Conservation (phyloP, 2,113 vertebrate genomes). For the Corydoras maculifer region DNA sequence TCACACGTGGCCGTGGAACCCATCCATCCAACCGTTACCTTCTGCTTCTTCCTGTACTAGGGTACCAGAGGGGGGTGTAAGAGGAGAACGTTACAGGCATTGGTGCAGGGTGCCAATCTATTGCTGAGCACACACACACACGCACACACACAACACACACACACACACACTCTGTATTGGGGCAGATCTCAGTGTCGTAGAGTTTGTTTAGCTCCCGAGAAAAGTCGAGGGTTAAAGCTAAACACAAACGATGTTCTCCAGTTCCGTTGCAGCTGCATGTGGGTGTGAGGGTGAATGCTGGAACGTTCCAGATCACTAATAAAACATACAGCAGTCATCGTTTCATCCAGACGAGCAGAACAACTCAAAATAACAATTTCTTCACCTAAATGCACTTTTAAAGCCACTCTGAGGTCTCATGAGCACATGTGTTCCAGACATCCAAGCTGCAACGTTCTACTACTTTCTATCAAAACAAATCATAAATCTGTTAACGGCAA, state of each 20-base stretch:
- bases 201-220: not conserved
- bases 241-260: not conserved
- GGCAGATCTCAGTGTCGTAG: too few species aligned
- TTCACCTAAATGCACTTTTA: conserved; percentile 6
- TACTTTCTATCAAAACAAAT: conserved; percentile 31
- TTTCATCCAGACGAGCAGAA: conserved; percentile 3
- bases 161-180: not conserved
- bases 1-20: too few species aligned
- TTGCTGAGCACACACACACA: not conserved
- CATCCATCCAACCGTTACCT: too few species aligned
- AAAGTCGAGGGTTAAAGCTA: not conserved
- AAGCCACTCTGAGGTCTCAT: conserved; percentile 7
- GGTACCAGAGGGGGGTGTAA: too few species aligned
- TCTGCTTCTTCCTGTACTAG: too few species aligned
- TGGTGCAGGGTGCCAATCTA: not conserved
- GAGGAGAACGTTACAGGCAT: too few species aligned
- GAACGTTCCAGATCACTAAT: conserved; percentile 12
- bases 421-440: conserved; percentile 44
- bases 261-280: conserved; percentile 2
- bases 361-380: conserved; percentile 2
- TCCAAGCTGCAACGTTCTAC: conserved; percentile 11
- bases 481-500: conserved; percentile 23
- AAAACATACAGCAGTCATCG: conserved; percentile 5
- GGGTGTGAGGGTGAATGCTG: not conserved
- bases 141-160: too few species aligned